Evolutionary conservation across 2,797 vertebrate genomes (phyloP).

Genomic region (Coendou prehensilis): DNA sequence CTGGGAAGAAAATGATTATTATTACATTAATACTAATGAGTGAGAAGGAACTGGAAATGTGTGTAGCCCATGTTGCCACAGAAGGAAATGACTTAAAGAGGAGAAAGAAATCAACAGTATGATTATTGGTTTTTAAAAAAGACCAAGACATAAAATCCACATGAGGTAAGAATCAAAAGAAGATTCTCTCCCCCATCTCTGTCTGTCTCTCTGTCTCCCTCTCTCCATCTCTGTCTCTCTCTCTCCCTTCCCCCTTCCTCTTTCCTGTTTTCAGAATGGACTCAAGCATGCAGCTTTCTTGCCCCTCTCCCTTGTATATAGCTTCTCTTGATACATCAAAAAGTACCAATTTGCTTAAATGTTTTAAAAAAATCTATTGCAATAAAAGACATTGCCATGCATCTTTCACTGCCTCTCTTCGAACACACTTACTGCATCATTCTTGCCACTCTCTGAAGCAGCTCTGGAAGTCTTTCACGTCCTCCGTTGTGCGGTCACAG

Average conservation of each 20-base stretch:
- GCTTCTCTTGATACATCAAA: background rate
- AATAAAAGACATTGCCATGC: background rate
- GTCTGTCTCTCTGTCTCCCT: background rate
- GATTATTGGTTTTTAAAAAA: conserved; percentile 23
- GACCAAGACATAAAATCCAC: conserved; percentile 45
- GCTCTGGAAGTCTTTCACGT: background rate
- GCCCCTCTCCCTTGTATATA: background rate
- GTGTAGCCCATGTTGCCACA: background rate
- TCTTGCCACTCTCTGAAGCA: background rate
- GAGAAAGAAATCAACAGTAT: conserved; percentile 38
- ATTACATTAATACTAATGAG: conserved; percentile 58
- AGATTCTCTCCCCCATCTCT: background rate
- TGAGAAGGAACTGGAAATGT: background rate
- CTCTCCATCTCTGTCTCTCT: background rate
- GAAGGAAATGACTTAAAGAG: conserved; percentile 49
- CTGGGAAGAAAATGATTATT: conserved; percentile 60
- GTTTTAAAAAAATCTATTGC: background rate
- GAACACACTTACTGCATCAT: background rate
- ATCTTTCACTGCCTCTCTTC: background rate
- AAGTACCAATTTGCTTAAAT: background rate
- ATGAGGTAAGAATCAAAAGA: conserved; percentile 24
- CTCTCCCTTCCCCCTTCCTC: background rate
- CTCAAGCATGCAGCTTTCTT: background rate
- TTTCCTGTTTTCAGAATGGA: background rate
- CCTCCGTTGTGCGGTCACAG: background rate